Base-by-base conservation (phyloP, 2,888 invertebrate species). In the Campopleginae sp. region DNA sequence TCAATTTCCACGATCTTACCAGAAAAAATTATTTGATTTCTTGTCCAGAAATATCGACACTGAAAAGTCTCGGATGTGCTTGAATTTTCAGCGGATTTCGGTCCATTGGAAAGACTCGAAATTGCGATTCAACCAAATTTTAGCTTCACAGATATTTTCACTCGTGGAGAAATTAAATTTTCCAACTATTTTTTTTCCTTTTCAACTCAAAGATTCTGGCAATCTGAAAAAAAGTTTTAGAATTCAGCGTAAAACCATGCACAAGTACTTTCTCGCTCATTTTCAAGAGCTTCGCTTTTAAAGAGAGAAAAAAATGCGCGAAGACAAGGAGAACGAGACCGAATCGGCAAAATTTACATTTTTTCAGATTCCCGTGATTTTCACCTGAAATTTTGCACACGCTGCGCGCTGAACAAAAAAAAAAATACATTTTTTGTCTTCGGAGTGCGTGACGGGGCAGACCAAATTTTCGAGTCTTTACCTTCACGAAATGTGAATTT, bases 351-450 rank as follows among this genome's bases (percentile, higher is more conserved):
- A 58, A 31, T 33, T 48, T 42, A 33, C 7, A 48, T 8, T 48
- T 19, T 61, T 78, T 77, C 31, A 54, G 19, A 33, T 38, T 78
- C 44, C 54, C 10, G 3, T 6, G 48, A 68, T 68, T 77, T 63
- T 54, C n/a, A 12, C 31, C 23, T 8, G 44, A 17, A 61, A 70
- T 78, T 61, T 46, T 78, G 70, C 68, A 27, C 17, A 27, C 51
- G 74, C 65, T 46, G 46, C 44, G 31, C 19, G 14, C 7, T 3
- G 14, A 8, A 51, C 19, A 7, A 12, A 14, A 48, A 54, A n/a
- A 58, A 58, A 27, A 38, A 38, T 1, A 38, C 10, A 58, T 12
- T 58, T 58, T 12, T 10, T 23, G 51, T 8, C 23, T 10, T 23
- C 3, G 1, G 4, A 58, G 27, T 12, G 14, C 19, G 23, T 38